phyloP scores from a whole-genome alignment of 2,888 invertebrate genomes.

The Xestia xanthographa region DNA sequence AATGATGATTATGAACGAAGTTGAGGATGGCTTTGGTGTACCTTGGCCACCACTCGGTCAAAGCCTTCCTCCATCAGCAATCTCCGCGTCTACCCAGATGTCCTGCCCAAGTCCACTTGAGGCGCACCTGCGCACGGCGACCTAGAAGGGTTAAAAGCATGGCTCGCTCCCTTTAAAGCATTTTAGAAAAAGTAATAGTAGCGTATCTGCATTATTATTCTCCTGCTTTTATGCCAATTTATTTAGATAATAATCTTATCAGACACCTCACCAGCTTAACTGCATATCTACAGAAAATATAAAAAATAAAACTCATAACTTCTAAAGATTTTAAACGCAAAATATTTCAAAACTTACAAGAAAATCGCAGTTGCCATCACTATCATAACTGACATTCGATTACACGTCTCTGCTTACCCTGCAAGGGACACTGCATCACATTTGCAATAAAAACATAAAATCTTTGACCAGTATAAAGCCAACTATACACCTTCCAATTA shows the following conservation, averaged over 20 bases:
- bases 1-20: too few species aligned
- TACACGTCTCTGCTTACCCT: conserved; percentile 15
- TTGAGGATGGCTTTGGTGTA: too few species aligned
- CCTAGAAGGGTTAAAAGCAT: too few species aligned
- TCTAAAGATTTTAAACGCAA: background rate
- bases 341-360: background rate
- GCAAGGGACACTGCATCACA: conserved; percentile 1
- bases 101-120: too few species aligned
- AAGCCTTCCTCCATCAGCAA: too few species aligned
- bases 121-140: too few species aligned
- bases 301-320: background rate
- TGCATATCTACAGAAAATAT: background rate
- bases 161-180: too few species aligned
- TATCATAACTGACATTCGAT: conserved; percentile 18
- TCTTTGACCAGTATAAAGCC: conserved; percentile 16
- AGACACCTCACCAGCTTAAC: background rate
- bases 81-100: too few species aligned
- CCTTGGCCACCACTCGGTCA: too few species aligned
- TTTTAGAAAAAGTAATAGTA: background rate
- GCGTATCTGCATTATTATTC: background rate
- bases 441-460: conserved; percentile 39
- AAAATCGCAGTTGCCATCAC: conserved; percentile 5
- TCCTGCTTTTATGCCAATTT: background rate
- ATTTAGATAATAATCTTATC: background rate
- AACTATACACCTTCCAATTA: conserved; percentile 45